Percentiles rank a stretch among this genome's conserved stretches.
Evolutionary conservation across 2,113 vertebrate genomes (phyloP).

Genomic region (Heliornis fulica): DNA sequence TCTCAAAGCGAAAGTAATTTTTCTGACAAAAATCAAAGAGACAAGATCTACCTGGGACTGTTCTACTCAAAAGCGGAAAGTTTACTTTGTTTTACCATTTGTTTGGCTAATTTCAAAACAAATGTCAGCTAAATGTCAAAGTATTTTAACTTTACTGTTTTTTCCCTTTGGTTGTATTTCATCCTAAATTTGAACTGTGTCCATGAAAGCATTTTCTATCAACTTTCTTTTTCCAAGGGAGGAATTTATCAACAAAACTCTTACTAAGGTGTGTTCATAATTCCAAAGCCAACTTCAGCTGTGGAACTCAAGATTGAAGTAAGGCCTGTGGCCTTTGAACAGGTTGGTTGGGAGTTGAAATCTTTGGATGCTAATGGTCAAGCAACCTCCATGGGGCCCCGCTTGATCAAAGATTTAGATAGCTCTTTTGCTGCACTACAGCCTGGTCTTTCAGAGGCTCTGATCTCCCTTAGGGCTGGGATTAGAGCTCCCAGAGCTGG

Average conservation of each 20-base stretch:
- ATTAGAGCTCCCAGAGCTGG: not conserved
- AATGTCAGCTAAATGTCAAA: not conserved
- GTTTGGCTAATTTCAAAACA: not conserved
- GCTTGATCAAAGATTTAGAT: not conserved
- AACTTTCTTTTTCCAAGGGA: not conserved
- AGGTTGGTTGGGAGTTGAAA: not conserved
- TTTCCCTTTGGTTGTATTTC: not conserved
- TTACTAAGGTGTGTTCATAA: not conserved
- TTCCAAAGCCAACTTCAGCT: not conserved
- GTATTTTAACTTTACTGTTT: not conserved
- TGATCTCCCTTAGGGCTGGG: fast-evolving
- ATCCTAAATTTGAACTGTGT: not conserved
- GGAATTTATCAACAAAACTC: not conserved
- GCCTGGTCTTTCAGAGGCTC: not conserved
- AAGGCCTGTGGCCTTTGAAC: not conserved
- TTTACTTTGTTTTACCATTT: not conserved
- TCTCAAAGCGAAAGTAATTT: too few relatives aligned
- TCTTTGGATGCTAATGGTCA: not conserved
- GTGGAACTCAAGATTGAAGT: not conserved
- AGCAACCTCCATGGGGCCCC: not conserved
- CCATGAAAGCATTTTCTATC: not conserved
- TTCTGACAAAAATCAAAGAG: too few relatives aligned
- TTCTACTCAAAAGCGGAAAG: not conserved
- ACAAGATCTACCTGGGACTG: not conserved
- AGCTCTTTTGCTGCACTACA: not conserved